Percentiles rank a stretch among this genome's conserved stretches.
These are phyloP conservation scores for Amorpha juglandis DNA, from an alignment of 2,888 invertebrate genomes.

Conservation along the genomic window DNA sequence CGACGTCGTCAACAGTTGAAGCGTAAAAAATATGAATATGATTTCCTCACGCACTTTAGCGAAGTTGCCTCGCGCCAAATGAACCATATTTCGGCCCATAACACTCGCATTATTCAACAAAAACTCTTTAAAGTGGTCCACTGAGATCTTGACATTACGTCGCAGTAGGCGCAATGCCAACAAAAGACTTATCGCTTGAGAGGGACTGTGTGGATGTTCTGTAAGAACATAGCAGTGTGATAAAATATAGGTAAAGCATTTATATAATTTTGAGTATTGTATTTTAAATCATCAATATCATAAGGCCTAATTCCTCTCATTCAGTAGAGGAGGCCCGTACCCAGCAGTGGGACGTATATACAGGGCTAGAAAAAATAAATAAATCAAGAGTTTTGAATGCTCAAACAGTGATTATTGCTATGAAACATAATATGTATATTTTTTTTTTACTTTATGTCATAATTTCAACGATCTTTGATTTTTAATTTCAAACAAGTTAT, in stretches of 20 bases:
- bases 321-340: too few relatives aligned
- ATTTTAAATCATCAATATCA: too few relatives aligned
- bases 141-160: conserved; percentile 35
- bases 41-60: conserved; percentile 75
- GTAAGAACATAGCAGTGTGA: too few relatives aligned
- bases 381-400: not conserved
- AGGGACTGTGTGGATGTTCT: not conserved
- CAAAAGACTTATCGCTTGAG: not conserved
- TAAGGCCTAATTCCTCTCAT: too few relatives aligned
- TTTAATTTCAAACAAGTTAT: too few relatives aligned
- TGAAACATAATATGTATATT: too few relatives aligned
- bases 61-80: conserved; percentile 79
- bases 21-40: conserved; percentile 83
- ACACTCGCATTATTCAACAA: conserved; percentile 79
- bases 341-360: too few relatives aligned
- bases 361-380: too few relatives aligned
- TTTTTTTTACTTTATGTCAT: too few relatives aligned
- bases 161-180: not conserved
- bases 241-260: too few relatives aligned
- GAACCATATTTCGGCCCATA: conserved; percentile 82
- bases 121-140: conserved; percentile 45
- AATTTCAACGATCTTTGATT: not conserved
- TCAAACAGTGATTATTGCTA: not conserved
- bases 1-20: conserved; percentile 72
- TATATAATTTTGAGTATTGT: too few relatives aligned